Conservation (phyloP, 2,113 vertebrate genomes). For the Panurus biarmicus region DNA sequence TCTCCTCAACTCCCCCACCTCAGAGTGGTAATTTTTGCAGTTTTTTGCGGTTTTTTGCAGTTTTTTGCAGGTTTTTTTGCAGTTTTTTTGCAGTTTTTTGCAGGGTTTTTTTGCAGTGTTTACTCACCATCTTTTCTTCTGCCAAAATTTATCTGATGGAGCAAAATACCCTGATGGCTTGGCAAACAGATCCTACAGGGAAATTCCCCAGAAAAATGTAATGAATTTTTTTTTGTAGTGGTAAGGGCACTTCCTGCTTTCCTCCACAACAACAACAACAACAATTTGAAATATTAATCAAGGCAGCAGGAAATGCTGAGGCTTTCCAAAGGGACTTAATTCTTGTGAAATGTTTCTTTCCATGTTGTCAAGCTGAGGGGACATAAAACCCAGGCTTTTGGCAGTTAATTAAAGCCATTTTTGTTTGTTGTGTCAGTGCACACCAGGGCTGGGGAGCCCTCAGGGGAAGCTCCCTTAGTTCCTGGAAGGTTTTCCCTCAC, state of each 20-base stretch:
- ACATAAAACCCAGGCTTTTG: background rate
- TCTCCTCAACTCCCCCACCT: background rate
- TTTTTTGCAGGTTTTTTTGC: too few species aligned
- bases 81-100: background rate
- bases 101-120: background rate
- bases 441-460: background rate
- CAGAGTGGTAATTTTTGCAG: background rate
- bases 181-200: background rate
- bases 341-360: background rate
- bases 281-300: background rate
- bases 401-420: background rate
- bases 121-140: rapidly evolving
- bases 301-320: background rate
- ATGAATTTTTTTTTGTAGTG: background rate
- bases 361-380: background rate
- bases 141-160: background rate
- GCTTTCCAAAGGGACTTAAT: background rate
- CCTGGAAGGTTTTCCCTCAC: background rate
- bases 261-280: background rate
- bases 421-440: background rate
- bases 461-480: rapidly evolving
- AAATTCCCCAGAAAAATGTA: background rate
- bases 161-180: background rate
- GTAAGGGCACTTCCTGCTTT: background rate
- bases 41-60: too few species aligned